Conservation (phyloP, 2,113 vertebrate species). For the Merops nubicus region DNA sequence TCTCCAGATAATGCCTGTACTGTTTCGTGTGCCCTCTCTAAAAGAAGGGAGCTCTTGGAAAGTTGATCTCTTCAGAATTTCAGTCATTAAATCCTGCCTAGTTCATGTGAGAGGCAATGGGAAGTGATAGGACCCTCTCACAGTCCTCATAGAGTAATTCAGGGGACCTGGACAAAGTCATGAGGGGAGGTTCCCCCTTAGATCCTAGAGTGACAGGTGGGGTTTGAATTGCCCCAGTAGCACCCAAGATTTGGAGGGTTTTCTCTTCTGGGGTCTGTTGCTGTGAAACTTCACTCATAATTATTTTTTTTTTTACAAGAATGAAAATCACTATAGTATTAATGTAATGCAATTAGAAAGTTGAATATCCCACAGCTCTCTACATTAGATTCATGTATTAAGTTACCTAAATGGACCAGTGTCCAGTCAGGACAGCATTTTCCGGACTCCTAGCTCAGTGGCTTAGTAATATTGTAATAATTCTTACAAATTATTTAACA, state of each 20-base stretch:
- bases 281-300: not conserved
- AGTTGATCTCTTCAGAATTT: not conserved
- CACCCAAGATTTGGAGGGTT: not conserved
- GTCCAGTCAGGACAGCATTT: conserved; percentile 27
- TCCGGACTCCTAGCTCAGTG: not conserved
- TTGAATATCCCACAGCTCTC: not conserved
- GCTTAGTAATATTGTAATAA: conserved; percentile 37
- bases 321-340: not conserved
- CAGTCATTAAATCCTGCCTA: not conserved
- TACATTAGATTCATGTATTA: conserved; percentile 43
- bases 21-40: not conserved
- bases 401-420: conserved; percentile 36
- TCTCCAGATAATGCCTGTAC: not conserved
- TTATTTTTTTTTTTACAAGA: not conserved
- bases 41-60: not conserved
- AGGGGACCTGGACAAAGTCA: not conserved
- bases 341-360: conserved; percentile 21
- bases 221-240: not conserved
- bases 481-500: conserved; percentile 48
- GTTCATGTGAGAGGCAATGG: not conserved
- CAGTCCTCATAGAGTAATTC: not conserved
- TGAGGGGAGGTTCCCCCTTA: fast-evolving
- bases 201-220: not conserved
- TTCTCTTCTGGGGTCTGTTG: not conserved
- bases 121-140: not conserved